Base-by-base conservation (phyloP, 2,113 vertebrate species). In the Mystacornis crossleyi region DNA sequence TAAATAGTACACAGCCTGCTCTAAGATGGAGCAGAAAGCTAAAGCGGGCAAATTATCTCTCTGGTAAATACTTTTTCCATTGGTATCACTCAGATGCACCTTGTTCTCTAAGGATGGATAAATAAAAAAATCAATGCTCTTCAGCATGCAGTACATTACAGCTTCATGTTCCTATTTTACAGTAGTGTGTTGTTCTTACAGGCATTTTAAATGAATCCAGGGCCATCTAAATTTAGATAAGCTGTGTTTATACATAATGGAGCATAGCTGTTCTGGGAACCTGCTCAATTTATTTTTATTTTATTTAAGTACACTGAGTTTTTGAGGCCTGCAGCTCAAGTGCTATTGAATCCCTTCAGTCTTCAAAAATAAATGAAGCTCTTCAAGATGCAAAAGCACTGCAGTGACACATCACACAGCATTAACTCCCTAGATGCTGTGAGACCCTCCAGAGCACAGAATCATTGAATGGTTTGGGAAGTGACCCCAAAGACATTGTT, bases 151-250 rank as follows among this genome's bases (percentile, higher is more conserved):
- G 73, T 43, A 79, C 29, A 45, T 95, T 91, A 95, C 25, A 64
- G 67, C 87, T 95, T 87, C 50, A 33, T 81, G 36, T 73, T 96
- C 70, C 77, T 94, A 54, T 82, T 96, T 73, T 91, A 70, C n/a
- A 84, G 23, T 36, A 93, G 77, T 38, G 6, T 86, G 86, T 84
- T 93, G 65, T 84, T 96, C 83, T 96, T 94, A 50, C 18, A 82
- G 53, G 43, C 70, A 86, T 97, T 96, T 94, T 75, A 91, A 92
- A 90, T 69, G 7, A 48, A 88, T 70, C 81, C 78, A 93, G 74
- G 89, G 54, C 24, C 74, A 80, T 82, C 94, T 97, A 97, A 92
- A 96, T 96, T 95, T 96, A 98, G 96, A 89, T 92, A 26, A 58
- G 72, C 86, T 92, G 42, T 89, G 81, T 95, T 97, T 97, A 74